Base-by-base conservation (phyloP, 2,113 vertebrate genomes). In the Ceratotherium simum region DNA sequence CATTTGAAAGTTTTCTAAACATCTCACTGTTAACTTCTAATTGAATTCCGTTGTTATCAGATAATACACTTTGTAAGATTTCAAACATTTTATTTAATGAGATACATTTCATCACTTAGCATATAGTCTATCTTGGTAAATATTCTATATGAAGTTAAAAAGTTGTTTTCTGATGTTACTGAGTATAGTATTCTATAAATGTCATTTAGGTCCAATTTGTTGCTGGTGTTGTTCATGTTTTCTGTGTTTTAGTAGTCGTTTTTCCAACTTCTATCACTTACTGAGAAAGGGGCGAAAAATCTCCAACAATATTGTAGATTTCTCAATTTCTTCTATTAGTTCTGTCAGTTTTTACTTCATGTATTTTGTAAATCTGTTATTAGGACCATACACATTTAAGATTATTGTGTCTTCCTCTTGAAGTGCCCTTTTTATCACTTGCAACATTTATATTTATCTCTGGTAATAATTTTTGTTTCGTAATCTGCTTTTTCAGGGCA, bases 71-170 rank as follows among this genome's bases (percentile, higher is more conserved):
- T 54, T 65, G 17, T 51, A 90, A 76, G 27, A 70, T 54, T 69
- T 93, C 29, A 60, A 87, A 72, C 17, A 51, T 80, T 62, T 89
- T 79, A 91, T 17, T 78, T 85, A 76, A 54, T 93, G 62, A 80
- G n/a, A 33, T 27, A 25, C 42, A 79, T 78, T 78, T 83, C n/a
- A 70, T 84, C 17, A 84, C 6, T 67, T 65, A 90, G 8, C 29
- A 84, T 70, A 42, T 62, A 21, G 25, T 70, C 51, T 89, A 58
- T 14, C 5, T 96, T 87, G 70, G 23, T 82, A 31, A 93, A 69
- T 83, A 29, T n/a, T 72, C 29, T 36, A 67, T 51, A 13, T 70
- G 58, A 83, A 23, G 23, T 70, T 92, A 82, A 58, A 62, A 90
- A 8, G 5, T 80, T 87, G 16, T 88, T 58, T 82, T 60, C 9